Conservation (phyloP, 2,888 invertebrate species). For the Coelogynopora nodosa region DNA sequence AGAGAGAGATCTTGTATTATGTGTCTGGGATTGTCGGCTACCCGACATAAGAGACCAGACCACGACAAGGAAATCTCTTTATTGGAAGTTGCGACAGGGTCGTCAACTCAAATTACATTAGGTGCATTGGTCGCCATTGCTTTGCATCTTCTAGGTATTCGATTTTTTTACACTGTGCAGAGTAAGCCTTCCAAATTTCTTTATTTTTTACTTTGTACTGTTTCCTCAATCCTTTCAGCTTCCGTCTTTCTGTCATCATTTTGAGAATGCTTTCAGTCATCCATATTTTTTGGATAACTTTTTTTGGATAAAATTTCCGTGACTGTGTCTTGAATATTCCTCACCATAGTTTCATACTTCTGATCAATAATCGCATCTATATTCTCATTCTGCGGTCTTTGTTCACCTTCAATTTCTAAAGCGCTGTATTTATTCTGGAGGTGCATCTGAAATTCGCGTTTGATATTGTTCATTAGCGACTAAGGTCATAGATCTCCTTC, state of each 20-base stretch:
- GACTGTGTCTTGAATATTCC: slow-evolving; percentile 29
- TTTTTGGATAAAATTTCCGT: slow-evolving; percentile 11
- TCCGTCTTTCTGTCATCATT: slow-evolving; percentile 23
- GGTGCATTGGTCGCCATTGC: slow-evolving; percentile 18
- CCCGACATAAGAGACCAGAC: no score
- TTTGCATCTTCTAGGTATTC: slow-evolving; percentile 13
- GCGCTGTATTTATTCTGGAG: slow-evolving; percentile 17
- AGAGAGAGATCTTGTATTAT: no score
- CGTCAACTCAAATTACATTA: neutral
- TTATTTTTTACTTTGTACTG: neutral
- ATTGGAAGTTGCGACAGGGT: no score
- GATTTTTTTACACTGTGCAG: slow-evolving; percentile 21
- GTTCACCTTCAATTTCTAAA: slow-evolving; percentile 22
- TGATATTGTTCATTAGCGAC: slow-evolving; percentile 14
- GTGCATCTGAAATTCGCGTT: neutral
- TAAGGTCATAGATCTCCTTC: slow-evolving; percentile 27
- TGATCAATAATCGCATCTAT: slow-evolving; percentile 15
- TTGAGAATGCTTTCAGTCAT: slow-evolving; percentile 25
- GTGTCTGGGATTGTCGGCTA: no score
- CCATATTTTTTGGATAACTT: neutral
- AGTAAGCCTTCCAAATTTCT: slow-evolving; percentile 28
- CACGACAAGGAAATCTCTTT: no score
- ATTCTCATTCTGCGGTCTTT: slow-evolving; percentile 27
- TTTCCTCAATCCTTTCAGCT: slow-evolving; percentile 25
- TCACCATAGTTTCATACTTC: slow-evolving; percentile 31